Conservation (phyloP, 2,797 vertebrate species). For the Leptodactylus fallax region DNA sequence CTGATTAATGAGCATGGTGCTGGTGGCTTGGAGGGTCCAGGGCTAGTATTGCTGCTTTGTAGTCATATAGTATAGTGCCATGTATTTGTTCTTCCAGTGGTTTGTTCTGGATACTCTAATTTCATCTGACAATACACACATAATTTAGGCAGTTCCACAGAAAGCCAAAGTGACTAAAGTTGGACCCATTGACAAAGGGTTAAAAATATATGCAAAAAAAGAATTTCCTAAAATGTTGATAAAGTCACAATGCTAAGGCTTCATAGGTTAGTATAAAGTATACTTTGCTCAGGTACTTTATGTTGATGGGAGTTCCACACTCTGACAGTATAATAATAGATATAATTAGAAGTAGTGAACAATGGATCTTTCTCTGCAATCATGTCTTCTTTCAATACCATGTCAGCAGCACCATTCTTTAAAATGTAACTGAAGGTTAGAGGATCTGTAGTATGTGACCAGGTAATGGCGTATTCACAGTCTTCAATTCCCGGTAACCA, state of each 20-base stretch:
- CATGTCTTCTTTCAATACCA: constrained; percentile 22
- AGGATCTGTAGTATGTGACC: neutral
- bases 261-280: neutral
- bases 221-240: neutral
- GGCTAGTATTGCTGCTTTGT: neutral
- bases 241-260: neutral
- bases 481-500: neutral
- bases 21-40: neutral
- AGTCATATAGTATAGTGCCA: no score
- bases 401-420: neutral
- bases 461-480: neutral
- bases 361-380: constrained; percentile 12
- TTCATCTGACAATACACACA: no score
- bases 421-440: neutral
- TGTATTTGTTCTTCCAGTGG: no score
- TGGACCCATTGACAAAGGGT: neutral
- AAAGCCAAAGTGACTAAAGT: neutral
- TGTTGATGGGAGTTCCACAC: neutral
- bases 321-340: neutral
- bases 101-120: no score
- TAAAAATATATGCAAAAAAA: neutral
- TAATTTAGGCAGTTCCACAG: no score
- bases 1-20: neutral
- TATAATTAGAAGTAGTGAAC: constrained; percentile 15
- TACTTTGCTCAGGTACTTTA: neutral